Evolutionary conservation across 1,140 invertebrate species (phyloP).

Genomic region (Danaus plexippus): DNA sequence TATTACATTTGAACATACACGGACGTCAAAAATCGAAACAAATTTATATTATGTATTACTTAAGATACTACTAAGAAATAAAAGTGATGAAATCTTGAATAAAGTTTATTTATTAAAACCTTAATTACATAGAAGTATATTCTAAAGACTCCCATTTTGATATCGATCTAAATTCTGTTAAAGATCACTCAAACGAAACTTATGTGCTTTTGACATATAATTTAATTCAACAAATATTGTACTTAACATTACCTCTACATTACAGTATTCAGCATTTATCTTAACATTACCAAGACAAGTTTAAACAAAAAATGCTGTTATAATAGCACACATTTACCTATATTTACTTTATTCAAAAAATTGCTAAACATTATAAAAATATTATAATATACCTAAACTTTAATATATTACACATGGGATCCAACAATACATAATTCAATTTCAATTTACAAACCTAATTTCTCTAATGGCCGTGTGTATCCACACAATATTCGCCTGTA

Average conservation of each 20-base stretch:
- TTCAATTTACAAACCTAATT: constrained; percentile 63
- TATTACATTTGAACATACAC: too few species aligned
- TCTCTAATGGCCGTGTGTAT: constrained; percentile 36
- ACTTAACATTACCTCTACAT: constrained; percentile 59
- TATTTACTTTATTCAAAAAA: constrained; percentile 24
- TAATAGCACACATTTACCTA: constrained; percentile 32
- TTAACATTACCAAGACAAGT: constrained; percentile 17
- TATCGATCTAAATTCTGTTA: constrained; percentile 48
- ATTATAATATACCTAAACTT: constrained; percentile 57
- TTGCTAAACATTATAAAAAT: constrained; percentile 63
- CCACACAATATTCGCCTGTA: too few species aligned
- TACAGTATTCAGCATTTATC: constrained; percentile 26
- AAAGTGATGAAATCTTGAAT: constrained; percentile 37
- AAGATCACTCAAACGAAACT: constrained; percentile 54
- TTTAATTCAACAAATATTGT: constrained; percentile 61
- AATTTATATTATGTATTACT: constrained; percentile 11
- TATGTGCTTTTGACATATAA: constrained; percentile 54
- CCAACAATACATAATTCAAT: constrained; percentile 63
- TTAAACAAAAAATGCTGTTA: constrained; percentile 20
- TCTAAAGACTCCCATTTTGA: constrained; percentile 44
- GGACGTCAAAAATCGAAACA: not conserved
- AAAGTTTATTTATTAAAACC: constrained; percentile 66
- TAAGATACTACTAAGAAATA: constrained; percentile 18
- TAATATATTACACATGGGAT: constrained; percentile 64
- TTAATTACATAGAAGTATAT: constrained; percentile 62